Evolutionary conservation across 2,888 invertebrate genomes (phyloP).

Genomic region (Rhabditoides inermis): DNA sequence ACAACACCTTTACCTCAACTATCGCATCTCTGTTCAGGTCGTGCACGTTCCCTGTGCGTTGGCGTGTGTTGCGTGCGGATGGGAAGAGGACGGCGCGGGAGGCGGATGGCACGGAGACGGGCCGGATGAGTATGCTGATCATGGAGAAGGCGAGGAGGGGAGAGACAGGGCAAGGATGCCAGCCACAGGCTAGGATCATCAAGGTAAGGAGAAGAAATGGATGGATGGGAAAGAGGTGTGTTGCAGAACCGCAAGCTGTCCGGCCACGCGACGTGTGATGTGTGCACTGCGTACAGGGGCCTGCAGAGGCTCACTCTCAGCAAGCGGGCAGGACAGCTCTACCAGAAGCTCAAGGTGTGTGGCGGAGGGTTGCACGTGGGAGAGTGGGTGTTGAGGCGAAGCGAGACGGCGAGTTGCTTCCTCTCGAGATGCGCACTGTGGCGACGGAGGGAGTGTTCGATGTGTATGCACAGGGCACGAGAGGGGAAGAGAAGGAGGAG

Average conservation of each 20-base stretch:
- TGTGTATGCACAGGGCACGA: conserved; percentile 12
- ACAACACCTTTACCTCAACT: background rate
- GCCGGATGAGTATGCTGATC: conserved; percentile 72
- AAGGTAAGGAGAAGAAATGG: conserved; percentile 8
- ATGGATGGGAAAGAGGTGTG: background rate
- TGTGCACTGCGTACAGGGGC: conserved; percentile 44
- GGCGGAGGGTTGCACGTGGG: background rate
- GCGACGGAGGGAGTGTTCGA: conserved; percentile 19
- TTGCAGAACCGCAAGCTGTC: conserved; percentile 28
- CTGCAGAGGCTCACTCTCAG: conserved; percentile 37
- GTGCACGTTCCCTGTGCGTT: conserved; percentile 36
- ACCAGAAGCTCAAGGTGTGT: background rate
- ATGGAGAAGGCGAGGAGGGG: conserved; percentile 69
- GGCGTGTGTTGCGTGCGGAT: conserved; percentile 39
- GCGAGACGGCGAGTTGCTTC: conserved; percentile 32
- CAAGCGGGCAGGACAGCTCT: conserved; percentile 24
- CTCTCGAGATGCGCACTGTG: conserved; percentile 21
- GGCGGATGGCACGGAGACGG: conserved; percentile 55
- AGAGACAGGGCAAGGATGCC: too few relatives aligned
- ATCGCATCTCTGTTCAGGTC: conserved; percentile 12
- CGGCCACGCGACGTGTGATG: conserved; percentile 34
- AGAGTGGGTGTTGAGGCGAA: conserved; percentile 9
- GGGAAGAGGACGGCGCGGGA: conserved; percentile 28
- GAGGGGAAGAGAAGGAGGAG: too few relatives aligned
- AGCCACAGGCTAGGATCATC: conserved; percentile 17